Base-by-base conservation (phyloP, 1,140 invertebrate genomes). In the Polyergus mexicanus region DNA sequence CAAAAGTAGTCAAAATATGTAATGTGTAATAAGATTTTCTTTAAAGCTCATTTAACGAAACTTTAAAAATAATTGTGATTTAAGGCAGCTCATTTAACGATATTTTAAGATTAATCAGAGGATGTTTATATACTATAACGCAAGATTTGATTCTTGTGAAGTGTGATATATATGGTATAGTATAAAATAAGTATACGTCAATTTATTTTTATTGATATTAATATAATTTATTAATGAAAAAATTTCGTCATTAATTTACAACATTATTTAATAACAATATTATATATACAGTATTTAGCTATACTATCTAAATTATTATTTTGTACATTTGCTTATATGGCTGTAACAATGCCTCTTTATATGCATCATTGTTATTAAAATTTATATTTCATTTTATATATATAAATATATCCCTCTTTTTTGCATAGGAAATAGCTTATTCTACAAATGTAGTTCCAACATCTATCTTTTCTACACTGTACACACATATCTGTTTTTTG, bases 401-500 rank as follows among this genome's bases (percentile, higher is more conserved):
- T 44, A 62, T 22, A 16, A 66, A 22, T 54, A 44, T 44, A 44
- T 44, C 7, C 3, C 19, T 66, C 38, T 66, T 51, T 80, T 19
- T 54, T 2, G 3, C 16, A 16, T 35, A 60, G 19, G 44, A 51
- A 51, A 56, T 11, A 28, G 11, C 38, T 80, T 69, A 76, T 69
- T 89, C 72, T 54, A 47, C 4, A 51, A 19, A 81, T 22, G 47
- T 10, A 60, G 68, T 16, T 66, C 16, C 74, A 65, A 80, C 63
- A 47, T 83, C 10, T 25, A 75, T 62, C 51, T 78, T 86, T 54
- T 86, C 78, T 87, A 94, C 83, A 69, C 75, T 89, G 63, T 92
- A 94, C 0, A 94, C 25, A 76, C 85, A 81, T 13, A 93, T 87
- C 60, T 94, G 93, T 35, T 93, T 94, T 74, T 95, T 93, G 8